A percentile compares a stretch with the other conserved stretches of the same genome.
phyloP scores from a whole-genome alignment of 2,888 invertebrate genomes.

The Drosophila neoperkinsi region DNA sequence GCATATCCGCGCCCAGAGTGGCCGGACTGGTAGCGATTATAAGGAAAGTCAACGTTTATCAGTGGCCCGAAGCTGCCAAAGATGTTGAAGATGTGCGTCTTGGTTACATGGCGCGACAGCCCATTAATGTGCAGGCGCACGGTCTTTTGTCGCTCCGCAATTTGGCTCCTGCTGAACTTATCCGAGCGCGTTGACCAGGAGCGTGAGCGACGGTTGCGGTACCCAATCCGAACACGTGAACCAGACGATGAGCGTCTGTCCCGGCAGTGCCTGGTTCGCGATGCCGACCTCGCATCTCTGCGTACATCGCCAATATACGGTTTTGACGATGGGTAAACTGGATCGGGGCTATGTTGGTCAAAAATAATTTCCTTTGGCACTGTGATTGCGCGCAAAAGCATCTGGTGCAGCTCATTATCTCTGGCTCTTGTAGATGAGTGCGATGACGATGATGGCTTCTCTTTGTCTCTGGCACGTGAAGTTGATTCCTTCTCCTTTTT shows the following conservation, averaged over 20 bases:
- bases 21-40: background rate
- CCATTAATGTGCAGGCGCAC: constrained; percentile 60
- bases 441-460: background rate
- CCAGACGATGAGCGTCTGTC: background rate
- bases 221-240: background rate
- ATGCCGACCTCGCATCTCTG: background rate
- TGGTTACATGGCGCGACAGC: constrained; percentile 51
- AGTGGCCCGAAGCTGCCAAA: constrained; percentile 53
- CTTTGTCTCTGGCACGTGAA: background rate
- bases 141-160: background rate
- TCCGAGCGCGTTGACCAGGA: background rate
- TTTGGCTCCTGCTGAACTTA: too few relatives aligned
- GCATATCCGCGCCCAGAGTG: constrained; percentile 59
- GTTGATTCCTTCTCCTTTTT: background rate
- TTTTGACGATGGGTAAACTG: too few relatives aligned
- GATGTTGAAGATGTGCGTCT: constrained; percentile 55
- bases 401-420: background rate
- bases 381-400: background rate
- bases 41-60: constrained; percentile 58
- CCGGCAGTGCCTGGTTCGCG: background rate
- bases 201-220: background rate
- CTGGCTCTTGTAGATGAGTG: background rate
- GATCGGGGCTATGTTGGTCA: background rate
- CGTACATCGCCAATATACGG: background rate
- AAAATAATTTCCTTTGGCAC: background rate